Base-by-base conservation (phyloP, 2,113 vertebrate genomes). In the Promerops cafer region DNA sequence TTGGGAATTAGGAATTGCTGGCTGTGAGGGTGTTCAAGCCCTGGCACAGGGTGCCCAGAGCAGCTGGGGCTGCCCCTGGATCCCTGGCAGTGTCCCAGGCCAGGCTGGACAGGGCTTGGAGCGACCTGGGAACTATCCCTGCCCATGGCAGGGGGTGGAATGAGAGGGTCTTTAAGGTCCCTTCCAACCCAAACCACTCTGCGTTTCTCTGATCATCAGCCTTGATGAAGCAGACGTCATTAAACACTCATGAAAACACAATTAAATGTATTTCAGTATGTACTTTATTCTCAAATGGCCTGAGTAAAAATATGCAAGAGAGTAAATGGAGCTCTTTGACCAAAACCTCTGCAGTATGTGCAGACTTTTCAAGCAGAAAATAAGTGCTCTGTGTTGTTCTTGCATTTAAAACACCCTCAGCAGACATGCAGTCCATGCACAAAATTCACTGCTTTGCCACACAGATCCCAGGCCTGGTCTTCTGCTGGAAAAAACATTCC, bases 11-110 rank as follows among this genome's bases (percentile, higher is more conserved):
- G 60, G 3, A 75, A 7, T 75, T 74, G 0, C 0, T 60, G 6
- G 0, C 4, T 44, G 14, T 1, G 40, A 31, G 40, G 3, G 11
- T 42, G 50, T 5, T 0, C 1, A 9, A 23, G 11, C 22, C 13
- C 28, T 39, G 30, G n/a, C 42, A 4, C 8, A 50, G 66, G 31
- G 0, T 71, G 2, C 9, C n/a, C 65, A 54, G n/a, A 63, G 65
- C 21, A 47, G 40, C 84, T 70, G 64, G 20, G 74, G 56, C n/a
- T 70, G 57, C 5, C 50, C 66, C 66, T 70, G 54, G 7, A 72
- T 65, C 21, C 31, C 64, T 87, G 63, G 28, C 1, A 70, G 9
- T 47, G 64, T 1, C 39, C 49, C 15, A 27, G 49, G 59, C 15
- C 49, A 50, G 66, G 42, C 0, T 59, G 52, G 28, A 52, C 0